Conservation (phyloP, 2,888 invertebrate species). For the Temnothorax unifasciatus region DNA sequence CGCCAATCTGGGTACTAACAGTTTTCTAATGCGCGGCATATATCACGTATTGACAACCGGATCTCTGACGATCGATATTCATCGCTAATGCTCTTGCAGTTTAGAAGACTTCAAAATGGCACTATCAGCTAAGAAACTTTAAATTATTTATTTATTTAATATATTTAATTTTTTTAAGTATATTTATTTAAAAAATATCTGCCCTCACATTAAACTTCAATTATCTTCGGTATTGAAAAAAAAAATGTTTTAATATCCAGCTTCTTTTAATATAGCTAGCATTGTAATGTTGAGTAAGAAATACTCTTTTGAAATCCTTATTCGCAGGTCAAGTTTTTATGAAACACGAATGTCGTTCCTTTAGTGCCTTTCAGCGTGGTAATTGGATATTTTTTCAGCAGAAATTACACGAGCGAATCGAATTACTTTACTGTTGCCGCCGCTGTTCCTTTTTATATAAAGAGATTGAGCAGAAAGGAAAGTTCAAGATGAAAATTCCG, state of each 20-base stretch:
- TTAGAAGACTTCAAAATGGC: background rate
- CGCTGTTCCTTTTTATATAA: background rate
- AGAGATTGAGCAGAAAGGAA: constrained; percentile 39
- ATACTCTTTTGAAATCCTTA: constrained; percentile 6
- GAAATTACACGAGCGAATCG: constrained; percentile 24
- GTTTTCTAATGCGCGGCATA: constrained; percentile 32
- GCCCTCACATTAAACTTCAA: background rate
- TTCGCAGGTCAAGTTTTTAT: constrained; percentile 14
- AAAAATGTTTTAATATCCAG: constrained; percentile 20
- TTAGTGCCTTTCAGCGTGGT: constrained; percentile 17
- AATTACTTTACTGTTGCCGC: constrained; percentile 23
- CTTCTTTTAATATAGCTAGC: background rate
- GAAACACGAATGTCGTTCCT: background rate
- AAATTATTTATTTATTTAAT: background rate
- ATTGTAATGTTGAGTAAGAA: constrained; percentile 12
- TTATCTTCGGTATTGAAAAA: background rate
- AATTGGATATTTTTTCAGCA: constrained; percentile 37
- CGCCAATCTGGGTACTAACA: constrained; percentile 35
- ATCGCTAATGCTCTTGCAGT: background rate
- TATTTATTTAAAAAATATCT: background rate
- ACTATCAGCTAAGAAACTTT: background rate
- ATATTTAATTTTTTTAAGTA: background rate
- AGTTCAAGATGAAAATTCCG: constrained; percentile 43
- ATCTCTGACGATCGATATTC: background rate
- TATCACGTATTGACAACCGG: constrained; percentile 21